A percentile compares a stretch with the other conserved stretches of the same genome.
Evolutionary conservation across 2,797 vertebrate genomes (phyloP).

Genomic region (Craterocephalus amniculus): DNA sequence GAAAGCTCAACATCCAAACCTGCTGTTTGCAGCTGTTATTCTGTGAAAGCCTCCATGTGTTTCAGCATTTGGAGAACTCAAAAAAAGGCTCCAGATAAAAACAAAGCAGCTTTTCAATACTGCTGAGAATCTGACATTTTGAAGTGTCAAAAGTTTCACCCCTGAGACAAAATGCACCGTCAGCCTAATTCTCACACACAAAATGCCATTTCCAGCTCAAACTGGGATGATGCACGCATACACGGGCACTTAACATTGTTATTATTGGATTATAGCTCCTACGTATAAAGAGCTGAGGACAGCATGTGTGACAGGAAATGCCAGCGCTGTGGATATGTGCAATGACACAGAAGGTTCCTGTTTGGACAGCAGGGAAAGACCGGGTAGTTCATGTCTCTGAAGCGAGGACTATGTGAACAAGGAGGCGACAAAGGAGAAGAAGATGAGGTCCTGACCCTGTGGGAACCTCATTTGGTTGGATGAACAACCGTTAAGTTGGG

Average conservation of each 20-base stretch:
- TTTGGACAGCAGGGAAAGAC: conserved; percentile 47
- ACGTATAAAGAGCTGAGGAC: conserved; percentile 14
- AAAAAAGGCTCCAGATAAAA: neutral
- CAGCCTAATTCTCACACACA: conserved; percentile 28
- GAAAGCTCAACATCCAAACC: neutral
- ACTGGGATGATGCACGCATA: conserved; percentile 17
- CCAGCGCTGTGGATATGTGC: conserved; percentile 21
- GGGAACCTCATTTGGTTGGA: conserved; percentile 61
- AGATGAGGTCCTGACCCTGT: conserved; percentile 55
- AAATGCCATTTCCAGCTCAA: conserved; percentile 30
- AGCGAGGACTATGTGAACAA: conserved; percentile 60
- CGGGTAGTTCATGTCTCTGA: conserved; percentile 39
- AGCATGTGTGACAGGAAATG: conserved; percentile 58
- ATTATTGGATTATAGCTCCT: conserved; percentile 12
- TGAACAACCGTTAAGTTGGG: conserved; percentile 38
- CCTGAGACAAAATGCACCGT: conserved; percentile 8
- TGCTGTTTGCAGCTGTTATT: neutral
- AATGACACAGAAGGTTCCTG: conserved; percentile 47
- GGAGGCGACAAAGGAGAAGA: conserved; percentile 49
- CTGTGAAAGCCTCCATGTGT: neutral
- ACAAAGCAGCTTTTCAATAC: conserved; percentile 47
- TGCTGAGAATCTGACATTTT: conserved; percentile 57
- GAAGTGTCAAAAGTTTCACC: conserved; percentile 25
- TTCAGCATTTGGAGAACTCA: conserved; percentile 13
- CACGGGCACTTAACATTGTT: conserved; percentile 13